A percentile compares a stretch with the other conserved stretches of the same genome.
Evolutionary conservation across 2,888 invertebrate genomes (phyloP).

Genomic region (Ophion costatus): DNA sequence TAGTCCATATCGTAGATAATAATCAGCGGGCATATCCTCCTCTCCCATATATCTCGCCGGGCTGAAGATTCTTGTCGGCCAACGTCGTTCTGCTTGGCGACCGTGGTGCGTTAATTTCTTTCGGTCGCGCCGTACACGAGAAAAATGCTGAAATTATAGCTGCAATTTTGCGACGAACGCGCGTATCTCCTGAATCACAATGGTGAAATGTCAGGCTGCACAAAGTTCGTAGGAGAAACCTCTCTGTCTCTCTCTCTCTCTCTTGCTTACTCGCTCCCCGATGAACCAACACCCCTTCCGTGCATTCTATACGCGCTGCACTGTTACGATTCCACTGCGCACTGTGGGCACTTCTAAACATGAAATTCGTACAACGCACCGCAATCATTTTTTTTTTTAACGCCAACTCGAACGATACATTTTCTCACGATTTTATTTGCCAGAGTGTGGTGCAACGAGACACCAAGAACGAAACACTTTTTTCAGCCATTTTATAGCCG

Average conservation of each 20-base stretch:
- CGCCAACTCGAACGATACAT: neutral
- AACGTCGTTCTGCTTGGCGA: constrained; percentile 37
- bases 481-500: neutral
- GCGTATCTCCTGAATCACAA: constrained; percentile 18
- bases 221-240: neutral
- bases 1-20: too few species aligned
- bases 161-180: constrained; percentile 25
- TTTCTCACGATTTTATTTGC: constrained; percentile 2
- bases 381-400: neutral
- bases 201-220: neutral
- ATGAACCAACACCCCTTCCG: too few species aligned
- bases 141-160: constrained; percentile 14
- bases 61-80: constrained; percentile 3
- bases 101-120: constrained; percentile 18
- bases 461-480: neutral
- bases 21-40: neutral
- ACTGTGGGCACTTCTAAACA: too few species aligned
- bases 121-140: constrained; percentile 21
- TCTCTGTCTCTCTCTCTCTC: neutral
- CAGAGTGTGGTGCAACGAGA: neutral
- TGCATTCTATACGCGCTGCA: too few species aligned
- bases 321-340: too few species aligned
- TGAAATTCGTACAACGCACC: too few species aligned
- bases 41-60: neutral
- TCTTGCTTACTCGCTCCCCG: neutral